phyloP scores from a whole-genome alignment of 92 coral and sea anemone species.

The Siderastrea siderea region DNA sequence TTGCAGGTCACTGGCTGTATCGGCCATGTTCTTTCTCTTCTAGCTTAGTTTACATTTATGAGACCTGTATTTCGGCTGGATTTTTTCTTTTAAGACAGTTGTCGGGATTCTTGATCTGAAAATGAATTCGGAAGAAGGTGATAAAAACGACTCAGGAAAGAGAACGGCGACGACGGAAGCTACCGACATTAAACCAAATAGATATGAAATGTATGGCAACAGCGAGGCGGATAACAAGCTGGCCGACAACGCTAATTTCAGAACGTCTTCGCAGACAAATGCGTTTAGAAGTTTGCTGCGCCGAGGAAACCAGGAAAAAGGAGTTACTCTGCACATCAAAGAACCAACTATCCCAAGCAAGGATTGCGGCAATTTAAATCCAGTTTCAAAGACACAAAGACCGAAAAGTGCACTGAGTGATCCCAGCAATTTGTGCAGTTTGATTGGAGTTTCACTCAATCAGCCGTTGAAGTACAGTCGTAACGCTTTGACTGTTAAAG shows the following conservation, averaged over 20 bases:
- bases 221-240: neutral
- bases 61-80: neutral
- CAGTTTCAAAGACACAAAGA: conserved; percentile 4
- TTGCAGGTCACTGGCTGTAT: neutral
- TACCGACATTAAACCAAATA: neutral
- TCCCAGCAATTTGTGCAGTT: conserved; percentile 11
- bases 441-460: conserved; percentile 40
- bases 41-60: neutral
- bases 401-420: conserved; percentile 32
- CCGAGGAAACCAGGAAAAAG: conserved; percentile 2
- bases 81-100: neutral
- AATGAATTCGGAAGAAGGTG: conserved; percentile 17
- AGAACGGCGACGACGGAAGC: neutral
- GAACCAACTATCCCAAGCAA: conserved; percentile 9
- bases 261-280: conserved; percentile 11
- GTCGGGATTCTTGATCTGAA: neutral
- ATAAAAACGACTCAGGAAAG: neutral
- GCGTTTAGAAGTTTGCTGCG: neutral
- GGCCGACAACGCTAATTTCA: conserved; percentile 9
- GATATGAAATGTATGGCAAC: conserved; percentile 20
- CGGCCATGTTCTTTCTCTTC: neutral
- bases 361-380: conserved; percentile 7
- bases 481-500: conserved; percentile 9
- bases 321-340: conserved; percentile 15
- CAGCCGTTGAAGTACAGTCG: conserved; percentile 42